A percentile compares a stretch with the other conserved stretches of the same genome.
Conservation (phyloP, 2,888 invertebrate species). For the Mylabris sibirica region DNA sequence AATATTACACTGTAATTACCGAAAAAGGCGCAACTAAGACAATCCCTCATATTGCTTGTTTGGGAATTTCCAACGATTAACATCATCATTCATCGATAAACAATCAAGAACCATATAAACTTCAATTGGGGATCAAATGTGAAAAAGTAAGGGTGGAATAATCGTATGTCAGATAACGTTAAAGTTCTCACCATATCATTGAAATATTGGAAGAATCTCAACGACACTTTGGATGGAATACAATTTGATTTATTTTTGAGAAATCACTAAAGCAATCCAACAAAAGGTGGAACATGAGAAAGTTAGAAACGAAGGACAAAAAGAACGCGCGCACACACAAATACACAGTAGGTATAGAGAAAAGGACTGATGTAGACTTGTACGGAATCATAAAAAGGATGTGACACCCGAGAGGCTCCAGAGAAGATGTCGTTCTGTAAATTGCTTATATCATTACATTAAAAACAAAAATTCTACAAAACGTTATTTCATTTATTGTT, state of each 20-base stretch:
- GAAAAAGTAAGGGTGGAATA: too few relatives aligned
- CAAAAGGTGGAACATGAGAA: background rate
- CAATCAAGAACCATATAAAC: too few relatives aligned
- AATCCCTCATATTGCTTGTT: too few relatives aligned
- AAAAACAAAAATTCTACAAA: slow-evolving; percentile 19
- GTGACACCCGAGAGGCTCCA: slow-evolving; percentile 28
- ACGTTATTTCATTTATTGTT: slow-evolving; percentile 24
- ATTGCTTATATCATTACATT: slow-evolving; percentile 21
- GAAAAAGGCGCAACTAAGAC: slow-evolving; percentile 13
- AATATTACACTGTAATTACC: slow-evolving; percentile 28
- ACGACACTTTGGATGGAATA: background rate
- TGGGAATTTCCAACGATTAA: background rate
- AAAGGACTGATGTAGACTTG: slow-evolving; percentile 28
- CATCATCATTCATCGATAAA: too few relatives aligned
- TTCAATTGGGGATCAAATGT: background rate
- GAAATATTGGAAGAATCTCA: background rate
- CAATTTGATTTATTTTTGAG: slow-evolving; percentile 1
- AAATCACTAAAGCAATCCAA: slow-evolving; percentile 8
- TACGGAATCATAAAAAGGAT: slow-evolving; percentile 26
- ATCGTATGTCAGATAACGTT: too few relatives aligned
- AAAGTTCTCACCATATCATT: background rate
- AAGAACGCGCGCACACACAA: background rate
- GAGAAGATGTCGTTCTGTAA: slow-evolving; percentile 25
- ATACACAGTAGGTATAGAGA: background rate
- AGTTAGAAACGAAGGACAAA: background rate